phyloP scores from a whole-genome alignment of 1,140 invertebrate species.

The Heterodera schachtii region DNA sequence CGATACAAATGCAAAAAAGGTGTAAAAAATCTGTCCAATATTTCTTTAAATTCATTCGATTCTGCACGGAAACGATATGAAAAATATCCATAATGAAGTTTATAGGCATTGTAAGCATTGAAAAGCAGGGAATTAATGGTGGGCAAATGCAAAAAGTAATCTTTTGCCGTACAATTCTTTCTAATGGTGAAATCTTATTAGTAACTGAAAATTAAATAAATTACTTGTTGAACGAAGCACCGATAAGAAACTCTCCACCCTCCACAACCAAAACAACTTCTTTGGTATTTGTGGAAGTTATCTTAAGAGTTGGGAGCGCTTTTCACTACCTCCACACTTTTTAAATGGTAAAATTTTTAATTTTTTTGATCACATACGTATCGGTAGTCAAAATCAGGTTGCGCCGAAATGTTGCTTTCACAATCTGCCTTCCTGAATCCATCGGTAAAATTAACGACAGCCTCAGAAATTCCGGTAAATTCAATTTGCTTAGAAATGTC shows the following conservation, averaged over 20 bases:
- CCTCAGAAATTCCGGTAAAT: slow-evolving; percentile 45
- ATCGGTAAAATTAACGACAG: slow-evolving; percentile 40
- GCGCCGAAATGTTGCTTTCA: not conserved
- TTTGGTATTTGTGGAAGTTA: slow-evolving; percentile 37
- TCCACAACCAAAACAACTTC: slow-evolving; percentile 44
- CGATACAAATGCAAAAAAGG: slow-evolving; percentile 39
- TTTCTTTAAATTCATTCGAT: slow-evolving; percentile 28
- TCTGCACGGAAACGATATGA: not conserved
- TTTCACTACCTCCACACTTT: too few relatives aligned
- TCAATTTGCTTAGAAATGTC: slow-evolving; percentile 31
- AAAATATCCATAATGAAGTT: slow-evolving; percentile 43
- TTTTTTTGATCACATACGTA: not conserved
- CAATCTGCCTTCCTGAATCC: slow-evolving; percentile 6
- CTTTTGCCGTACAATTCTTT: slow-evolving; percentile 31
- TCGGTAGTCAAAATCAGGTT: not conserved
- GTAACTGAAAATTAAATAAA: not conserved
- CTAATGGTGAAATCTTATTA: slow-evolving; percentile 16
- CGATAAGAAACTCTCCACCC: slow-evolving; percentile 37
- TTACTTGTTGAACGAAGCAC: slow-evolving; percentile 41
- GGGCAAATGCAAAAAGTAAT: slow-evolving; percentile 43
- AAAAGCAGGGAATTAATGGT: slow-evolving; percentile 35
- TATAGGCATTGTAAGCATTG: slow-evolving; percentile 38
- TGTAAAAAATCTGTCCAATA: slow-evolving; percentile 34
- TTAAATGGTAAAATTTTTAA: too few relatives aligned
- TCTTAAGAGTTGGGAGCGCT: slow-evolving; percentile 32